Evolutionary conservation across 2,113 vertebrate genomes (phyloP).

Genomic region (Poecile atricapillus): DNA sequence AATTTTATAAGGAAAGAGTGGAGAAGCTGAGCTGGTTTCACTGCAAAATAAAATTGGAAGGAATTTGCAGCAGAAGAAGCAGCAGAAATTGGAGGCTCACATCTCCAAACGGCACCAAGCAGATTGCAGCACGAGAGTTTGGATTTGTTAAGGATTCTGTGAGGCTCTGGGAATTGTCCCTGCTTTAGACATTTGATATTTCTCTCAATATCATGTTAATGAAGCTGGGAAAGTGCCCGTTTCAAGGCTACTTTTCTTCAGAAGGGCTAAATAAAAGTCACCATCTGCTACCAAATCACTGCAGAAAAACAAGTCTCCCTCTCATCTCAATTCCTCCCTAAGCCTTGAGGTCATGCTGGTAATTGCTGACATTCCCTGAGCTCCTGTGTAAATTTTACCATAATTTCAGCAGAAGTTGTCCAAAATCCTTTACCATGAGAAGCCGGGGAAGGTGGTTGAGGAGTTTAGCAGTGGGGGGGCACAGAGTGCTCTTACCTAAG

Average conservation of each 20-base stretch:
- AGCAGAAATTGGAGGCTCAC: not conserved
- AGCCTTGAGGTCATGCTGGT: not conserved
- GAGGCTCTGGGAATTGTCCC: not conserved
- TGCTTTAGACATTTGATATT: not conserved
- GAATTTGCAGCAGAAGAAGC: not conserved
- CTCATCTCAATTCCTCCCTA: not conserved
- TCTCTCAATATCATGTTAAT: not conserved
- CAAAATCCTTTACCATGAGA: not conserved
- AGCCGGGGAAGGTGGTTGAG: not conserved
- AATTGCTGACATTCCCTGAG: not conserved
- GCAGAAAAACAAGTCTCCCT: not conserved
- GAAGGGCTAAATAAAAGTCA: conserved; percentile 46
- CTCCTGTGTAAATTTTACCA: not conserved
- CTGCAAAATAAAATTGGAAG: not conserved
- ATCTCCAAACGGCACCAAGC: not conserved
- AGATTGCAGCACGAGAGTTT: not conserved
- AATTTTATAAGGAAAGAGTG: not conserved
- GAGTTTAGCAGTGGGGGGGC: not conserved
- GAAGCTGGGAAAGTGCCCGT: not conserved
- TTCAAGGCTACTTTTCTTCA: conserved; percentile 27
- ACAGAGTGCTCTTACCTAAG: not conserved
- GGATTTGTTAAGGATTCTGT: not conserved
- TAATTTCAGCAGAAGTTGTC: not conserved
- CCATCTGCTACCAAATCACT: conserved; percentile 24
- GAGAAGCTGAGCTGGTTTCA: not conserved